Evolutionary conservation across 2,888 invertebrate genomes (phyloP), one percentile per base, ranked within the genome.

Genomic region (Leptopilina syphax): DNA sequence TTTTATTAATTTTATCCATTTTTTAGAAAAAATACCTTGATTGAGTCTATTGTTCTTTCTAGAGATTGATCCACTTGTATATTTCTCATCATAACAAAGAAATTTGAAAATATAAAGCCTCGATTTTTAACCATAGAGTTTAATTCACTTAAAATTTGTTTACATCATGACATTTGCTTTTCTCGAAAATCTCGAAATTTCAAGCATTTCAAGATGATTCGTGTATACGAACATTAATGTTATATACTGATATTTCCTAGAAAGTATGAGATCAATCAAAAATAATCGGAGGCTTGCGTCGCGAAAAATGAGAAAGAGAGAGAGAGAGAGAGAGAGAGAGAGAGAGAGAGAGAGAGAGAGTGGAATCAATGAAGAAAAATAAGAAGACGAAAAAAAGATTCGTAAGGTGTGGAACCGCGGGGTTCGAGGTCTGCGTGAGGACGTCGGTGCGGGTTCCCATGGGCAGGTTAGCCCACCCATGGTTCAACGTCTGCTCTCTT

Each of bases 381-480:
- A 79, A 65, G 77, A 81, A 65, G 76, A 83, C 79, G 82, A 81
- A 80, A 81, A 81, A 78, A 73, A 34, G 63, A 76, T 78, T 77
- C 79, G 80, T 82, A 82, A 85, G 84, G 81, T 83, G 83, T 80
- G 79, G 81, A 83, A 80, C 86, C 80, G 83, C 84, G 82, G 85
- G 86, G 85, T 86, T 86, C 86, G 84, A 84, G 83, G 70, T 80
- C 77, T 66, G 78, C 77, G 77, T 81, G 79, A 68, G 77, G 77
- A 67, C 67, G 18, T 77, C 83, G 78, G 80, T 57, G 77, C 84
- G 84, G 87, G 87, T 88, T 88, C 88, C 88, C 87, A 87, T 86
- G 86, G 86, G 86, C 90, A 89, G 90, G 89, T 89, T 90, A 90
- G 91, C 90, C 91, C 91, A 91, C 91, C 91, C 91, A 91, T 91